Percentiles rank a stretch among this genome's conserved stretches.
phyloP scores from a whole-genome alignment of 2,797 vertebrate genomes.

The Naso thynnoides region DNA sequence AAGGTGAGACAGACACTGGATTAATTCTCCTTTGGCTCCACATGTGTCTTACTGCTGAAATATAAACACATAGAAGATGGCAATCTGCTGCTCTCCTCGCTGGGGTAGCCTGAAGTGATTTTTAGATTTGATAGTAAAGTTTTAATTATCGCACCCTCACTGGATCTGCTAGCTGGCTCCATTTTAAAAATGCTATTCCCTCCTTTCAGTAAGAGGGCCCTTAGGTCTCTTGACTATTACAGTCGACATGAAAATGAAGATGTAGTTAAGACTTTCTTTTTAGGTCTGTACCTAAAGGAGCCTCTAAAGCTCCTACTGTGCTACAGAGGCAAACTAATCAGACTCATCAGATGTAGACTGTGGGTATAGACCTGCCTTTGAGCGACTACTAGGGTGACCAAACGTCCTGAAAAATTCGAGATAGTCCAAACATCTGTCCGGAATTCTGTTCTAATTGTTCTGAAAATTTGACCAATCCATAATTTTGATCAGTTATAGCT shows the following conservation, averaged over 20 bases:
- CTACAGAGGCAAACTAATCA: background rate
- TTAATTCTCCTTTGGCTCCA: conserved; percentile 38
- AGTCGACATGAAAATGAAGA: conserved; percentile 31
- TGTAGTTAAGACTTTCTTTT: conserved; percentile 23
- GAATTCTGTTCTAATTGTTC: no score
- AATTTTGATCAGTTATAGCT: no score
- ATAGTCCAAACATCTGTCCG: no score
- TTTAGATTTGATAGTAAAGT: conserved; percentile 60
- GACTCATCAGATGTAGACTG: no score
- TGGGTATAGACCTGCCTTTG: no score
- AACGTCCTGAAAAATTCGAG: no score
- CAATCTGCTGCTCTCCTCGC: conserved; percentile 35
- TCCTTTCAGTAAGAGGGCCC: conserved; percentile 45
- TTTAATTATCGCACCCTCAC: conserved; percentile 69
- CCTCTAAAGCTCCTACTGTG: conserved; percentile 15
- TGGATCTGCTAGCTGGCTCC: conserved; percentile 37
- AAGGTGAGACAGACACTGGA: conserved; percentile 39
- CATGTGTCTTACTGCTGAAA: conserved; percentile 41
- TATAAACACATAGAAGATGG: conserved; percentile 45
- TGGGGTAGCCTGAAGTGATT: conserved; percentile 44
- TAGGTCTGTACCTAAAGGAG: conserved; percentile 17
- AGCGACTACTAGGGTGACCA: no score
- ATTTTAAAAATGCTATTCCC: conserved; percentile 46
- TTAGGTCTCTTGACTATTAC: conserved; percentile 43
- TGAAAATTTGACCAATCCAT: no score